Evolutionary conservation across 2,888 invertebrate genomes (phyloP), one percentile per base, ranked within the genome.

Genomic region (Iselma pallidipennis): DNA sequence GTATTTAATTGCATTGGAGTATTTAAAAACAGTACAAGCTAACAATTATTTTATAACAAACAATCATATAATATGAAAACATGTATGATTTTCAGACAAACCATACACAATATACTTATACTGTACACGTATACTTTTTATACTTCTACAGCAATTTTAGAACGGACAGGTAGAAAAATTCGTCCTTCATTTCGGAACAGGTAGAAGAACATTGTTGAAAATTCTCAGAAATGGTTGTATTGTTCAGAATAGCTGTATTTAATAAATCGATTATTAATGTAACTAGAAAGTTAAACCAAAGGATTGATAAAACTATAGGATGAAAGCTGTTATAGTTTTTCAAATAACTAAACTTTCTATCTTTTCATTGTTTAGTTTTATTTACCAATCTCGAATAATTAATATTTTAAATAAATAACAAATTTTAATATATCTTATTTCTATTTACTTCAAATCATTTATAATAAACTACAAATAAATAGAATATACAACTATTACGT

Each of bases 191-290:
- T 51, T 51, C 51, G 19, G 51, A 28, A 26, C 51, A 51, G 51
- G 51, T 51, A 51, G 51, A 51, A 21, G 51, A 51, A 51, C 51
- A 51, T 51, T 51, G 28, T 51, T 51, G 28, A 42, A 42, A 31
- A 5, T 51, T 51, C 51, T 51, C 4, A 51, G 51, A 51, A 51
- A 51, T 28, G 51, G 23, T 28, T 19, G 51, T 51, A 51, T 51
- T 51, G 51, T 51, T 29, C 42, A 19, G 16, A 51, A 31, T 51
- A 9, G 14, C 33, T 49, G 14, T 23, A 55, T 49, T 55, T 60
- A 60, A 55, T 51, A 60, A 60, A 60, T 60, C 48, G 60, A 51
- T 56, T 51, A 54, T 51, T 59, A 54, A 60, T 53, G 54, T 60
- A 55, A 60, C 42, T 60, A 51, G 60, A 60, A 60, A 60, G 56